These are phyloP conservation scores for Epizoanthus stellaris DNA, from an alignment of 92 coral and sea anemone genomes.

Conservation along the genomic window DNA sequence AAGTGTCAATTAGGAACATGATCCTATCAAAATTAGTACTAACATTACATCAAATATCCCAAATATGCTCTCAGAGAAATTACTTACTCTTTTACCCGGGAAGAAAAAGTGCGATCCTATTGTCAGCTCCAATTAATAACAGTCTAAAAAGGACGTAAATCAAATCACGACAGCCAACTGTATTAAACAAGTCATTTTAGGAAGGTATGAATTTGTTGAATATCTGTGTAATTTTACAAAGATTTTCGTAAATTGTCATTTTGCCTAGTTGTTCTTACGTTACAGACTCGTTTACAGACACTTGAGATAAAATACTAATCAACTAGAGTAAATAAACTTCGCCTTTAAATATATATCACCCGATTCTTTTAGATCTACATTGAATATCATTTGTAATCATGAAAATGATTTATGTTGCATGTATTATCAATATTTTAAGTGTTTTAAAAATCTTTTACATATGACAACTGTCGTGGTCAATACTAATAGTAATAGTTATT, in stretches of 20 bases:
- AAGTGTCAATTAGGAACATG: conserved; percentile 33
- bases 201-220: neutral
- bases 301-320: neutral
- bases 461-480: too few species aligned
- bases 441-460: too few species aligned
- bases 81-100: conserved; percentile 2
- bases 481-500: too few species aligned
- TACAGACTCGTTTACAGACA: conserved; percentile 9
- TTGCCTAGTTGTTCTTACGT: neutral
- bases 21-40: conserved; percentile 35
- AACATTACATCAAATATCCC: conserved; percentile 27
- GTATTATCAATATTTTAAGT: too few species aligned
- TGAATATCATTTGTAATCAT: too few species aligned
- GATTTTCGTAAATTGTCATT: neutral
- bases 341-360: too few species aligned
- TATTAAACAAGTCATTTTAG: neutral
- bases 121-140: conserved; percentile 13
- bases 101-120: conserved; percentile 1
- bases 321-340: neutral
- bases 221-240: neutral
- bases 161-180: neutral
- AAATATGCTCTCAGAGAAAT: conserved; percentile 23
- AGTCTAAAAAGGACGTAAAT: neutral
- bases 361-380: too few species aligned
- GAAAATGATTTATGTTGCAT: too few species aligned